Evolutionary conservation across 2,888 invertebrate genomes (phyloP), one percentile per base, ranked within the genome.

Genomic region (Drosophila paracracens): DNA sequence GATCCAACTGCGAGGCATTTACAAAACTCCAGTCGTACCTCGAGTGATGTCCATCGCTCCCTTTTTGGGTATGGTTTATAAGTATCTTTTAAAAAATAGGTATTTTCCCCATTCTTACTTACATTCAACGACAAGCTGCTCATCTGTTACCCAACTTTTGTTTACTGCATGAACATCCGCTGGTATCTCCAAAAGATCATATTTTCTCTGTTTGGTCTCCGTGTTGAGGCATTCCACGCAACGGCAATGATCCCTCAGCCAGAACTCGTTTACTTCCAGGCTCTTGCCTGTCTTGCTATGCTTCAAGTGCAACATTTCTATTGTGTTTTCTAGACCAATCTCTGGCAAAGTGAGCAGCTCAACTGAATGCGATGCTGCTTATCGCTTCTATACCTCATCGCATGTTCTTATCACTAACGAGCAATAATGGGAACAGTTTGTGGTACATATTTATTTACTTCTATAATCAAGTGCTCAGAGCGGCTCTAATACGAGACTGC

Each of bases 181-280:
- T 0, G 95, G 94, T 53, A 95, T 93, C 29, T 94, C 94, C 48
- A 95, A 80, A 53, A 95, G 92, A 90, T 95, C 94, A 36, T 93
- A 92, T 60, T 94, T 94, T 80, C 95, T 94, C 91, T 96, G 96
- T 72, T 94, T 94, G 0, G 95, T 95, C 35, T 92, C 92, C 0
- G 91, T 84, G 82, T 95, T 95, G 86, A 95, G 95, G 81, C 96
- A 96, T 36, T 91, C 84, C 0, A 89, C 66, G 88, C 96, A 96
- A 69, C 95, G 91, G 65, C 94, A 94, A 74, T 94, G 93, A 80
- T 94, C 93, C 4, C 94, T 89, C n/a, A 93, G 79, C 93, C 93
- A 93, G 79, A 88, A 90, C 58, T 89, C 63, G 57, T 90, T 70
- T 4, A 92, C 65, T 54, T 84, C 79, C 0, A 93, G 38, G 3